Evolutionary conservation across 2,113 vertebrate species (phyloP).

Genomic region (Notechis scutatus): DNA sequence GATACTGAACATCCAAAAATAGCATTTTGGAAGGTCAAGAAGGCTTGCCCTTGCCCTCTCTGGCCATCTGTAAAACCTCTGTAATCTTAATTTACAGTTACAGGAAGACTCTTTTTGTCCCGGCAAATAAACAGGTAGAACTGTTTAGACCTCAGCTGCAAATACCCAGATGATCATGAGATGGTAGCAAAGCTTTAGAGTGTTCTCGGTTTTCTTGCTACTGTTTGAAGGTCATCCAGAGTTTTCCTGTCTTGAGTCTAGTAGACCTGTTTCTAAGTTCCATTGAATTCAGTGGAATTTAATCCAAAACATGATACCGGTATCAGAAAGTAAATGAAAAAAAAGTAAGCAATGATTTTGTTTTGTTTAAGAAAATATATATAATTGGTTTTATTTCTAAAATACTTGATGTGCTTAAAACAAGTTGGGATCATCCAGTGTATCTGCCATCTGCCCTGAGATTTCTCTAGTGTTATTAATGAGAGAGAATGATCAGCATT

Average conservation of each 20-base stretch:
- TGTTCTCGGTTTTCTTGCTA: background rate
- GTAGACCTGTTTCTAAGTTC: background rate
- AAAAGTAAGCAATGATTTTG: background rate
- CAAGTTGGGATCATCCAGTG: background rate
- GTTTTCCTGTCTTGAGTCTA: background rate
- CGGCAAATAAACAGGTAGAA: background rate
- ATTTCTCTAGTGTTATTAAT: background rate
- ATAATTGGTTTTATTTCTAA: background rate
- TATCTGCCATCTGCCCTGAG: background rate
- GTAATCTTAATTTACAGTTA: slow-evolving; percentile 18
- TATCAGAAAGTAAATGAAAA: background rate
- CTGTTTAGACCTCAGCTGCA: background rate
- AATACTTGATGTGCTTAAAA: background rate
- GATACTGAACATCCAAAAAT: slow-evolving; percentile 51
- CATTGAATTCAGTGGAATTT: background rate
- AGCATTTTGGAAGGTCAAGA: slow-evolving; percentile 52
- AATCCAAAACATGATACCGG: no score
- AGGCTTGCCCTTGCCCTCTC: slow-evolving; percentile 18
- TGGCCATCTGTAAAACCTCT: background rate
- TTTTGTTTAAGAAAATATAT: no score
- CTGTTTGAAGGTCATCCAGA: background rate
- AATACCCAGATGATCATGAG: background rate
- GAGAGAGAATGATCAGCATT: background rate
- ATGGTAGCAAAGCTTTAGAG: background rate
- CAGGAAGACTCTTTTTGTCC: background rate